Percentiles rank a stretch among this genome's conserved stretches.
phyloP scores from a whole-genome alignment of 2,113 vertebrate genomes.

The Zootoca vivipara region DNA sequence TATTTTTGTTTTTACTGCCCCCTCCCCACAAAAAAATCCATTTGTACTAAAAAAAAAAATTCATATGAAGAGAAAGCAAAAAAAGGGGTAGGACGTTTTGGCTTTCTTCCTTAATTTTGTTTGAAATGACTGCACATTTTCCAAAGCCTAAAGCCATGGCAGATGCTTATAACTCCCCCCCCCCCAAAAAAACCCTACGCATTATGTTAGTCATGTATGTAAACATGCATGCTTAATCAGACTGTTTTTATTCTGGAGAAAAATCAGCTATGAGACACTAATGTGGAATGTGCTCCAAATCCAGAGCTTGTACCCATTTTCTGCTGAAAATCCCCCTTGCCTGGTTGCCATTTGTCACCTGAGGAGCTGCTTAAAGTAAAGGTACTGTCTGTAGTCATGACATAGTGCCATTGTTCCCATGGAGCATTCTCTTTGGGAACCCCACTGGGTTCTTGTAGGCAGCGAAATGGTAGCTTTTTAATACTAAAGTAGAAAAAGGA shows the following conservation, averaged over 20 bases:
- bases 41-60: constrained; percentile 1
- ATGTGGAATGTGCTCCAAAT: neutral
- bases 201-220: neutral
- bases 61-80: neutral
- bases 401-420: too few relatives aligned
- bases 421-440: too few relatives aligned
- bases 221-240: neutral
- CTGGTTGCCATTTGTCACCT: neutral
- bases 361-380: neutral
- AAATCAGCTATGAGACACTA: neutral
- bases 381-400: too few relatives aligned
- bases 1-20: constrained; percentile 72
- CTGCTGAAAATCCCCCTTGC: neutral
- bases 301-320: neutral
- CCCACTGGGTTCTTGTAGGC: too few relatives aligned
- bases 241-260: neutral
- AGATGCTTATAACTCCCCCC: neutral
- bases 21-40: constrained; percentile 20
- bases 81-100: neutral
- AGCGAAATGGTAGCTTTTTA: too few relatives aligned
- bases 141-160: neutral
- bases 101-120: neutral
- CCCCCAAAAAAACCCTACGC: neutral
- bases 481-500: too few relatives aligned
- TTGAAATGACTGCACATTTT: neutral